These are phyloP conservation scores for Poecile montanus DNA, from an alignment of 2,797 vertebrate species.

Conservation along the genomic window DNA sequence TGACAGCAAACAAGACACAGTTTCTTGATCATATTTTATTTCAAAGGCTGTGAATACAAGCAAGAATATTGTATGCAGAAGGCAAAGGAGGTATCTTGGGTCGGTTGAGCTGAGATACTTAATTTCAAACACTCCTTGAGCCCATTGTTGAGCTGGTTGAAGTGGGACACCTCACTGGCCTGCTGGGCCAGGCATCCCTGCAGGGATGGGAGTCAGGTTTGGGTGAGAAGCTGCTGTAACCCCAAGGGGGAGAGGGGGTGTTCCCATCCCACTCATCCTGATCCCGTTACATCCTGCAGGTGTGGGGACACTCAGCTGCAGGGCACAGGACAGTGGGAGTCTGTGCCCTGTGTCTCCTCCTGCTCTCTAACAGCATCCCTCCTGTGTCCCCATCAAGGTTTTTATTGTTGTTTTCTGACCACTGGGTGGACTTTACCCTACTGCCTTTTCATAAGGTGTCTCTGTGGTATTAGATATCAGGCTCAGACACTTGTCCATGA, in stretches of 20 bases:
- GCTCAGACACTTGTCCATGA: background rate
- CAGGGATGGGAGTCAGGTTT: accelerated
- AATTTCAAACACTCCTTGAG: background rate
- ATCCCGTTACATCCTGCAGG: accelerated
- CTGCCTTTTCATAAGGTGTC: background rate
- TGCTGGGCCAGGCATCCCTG: background rate
- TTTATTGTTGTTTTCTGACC: background rate
- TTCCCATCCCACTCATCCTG: too few species aligned
- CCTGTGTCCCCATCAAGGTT: accelerated
- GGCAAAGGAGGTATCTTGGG: background rate
- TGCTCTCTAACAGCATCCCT: background rate
- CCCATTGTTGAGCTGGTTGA: background rate
- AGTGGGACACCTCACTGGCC: accelerated
- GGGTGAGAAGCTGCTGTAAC: background rate
- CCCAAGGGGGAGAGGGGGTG: accelerated
- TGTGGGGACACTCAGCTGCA: accelerated
- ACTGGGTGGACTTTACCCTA: background rate
- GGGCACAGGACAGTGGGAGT: accelerated
- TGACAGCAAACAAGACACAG: background rate
- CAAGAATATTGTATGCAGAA: background rate
- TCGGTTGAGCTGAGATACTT: background rate
- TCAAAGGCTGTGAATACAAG: background rate
- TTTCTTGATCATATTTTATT: background rate
- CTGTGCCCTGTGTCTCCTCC: background rate
- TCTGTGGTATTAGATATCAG: background rate